These are phyloP conservation scores for Emesis russula DNA, from an alignment of 2,888 invertebrate genomes.

Conservation along the genomic window DNA sequence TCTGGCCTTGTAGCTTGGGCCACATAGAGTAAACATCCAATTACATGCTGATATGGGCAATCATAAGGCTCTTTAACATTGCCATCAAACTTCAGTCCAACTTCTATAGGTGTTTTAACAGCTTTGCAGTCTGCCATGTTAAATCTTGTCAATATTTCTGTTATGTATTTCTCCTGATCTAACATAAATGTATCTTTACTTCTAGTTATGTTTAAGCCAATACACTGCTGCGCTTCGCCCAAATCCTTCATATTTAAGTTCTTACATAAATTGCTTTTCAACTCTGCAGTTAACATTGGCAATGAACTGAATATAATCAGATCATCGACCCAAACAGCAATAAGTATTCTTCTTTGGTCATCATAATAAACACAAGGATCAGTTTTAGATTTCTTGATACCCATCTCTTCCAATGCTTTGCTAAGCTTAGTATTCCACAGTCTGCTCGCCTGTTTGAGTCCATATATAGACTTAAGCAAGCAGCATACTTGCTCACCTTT, in stretches of 20 bases:
- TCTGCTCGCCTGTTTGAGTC: slow-evolving; percentile 70
- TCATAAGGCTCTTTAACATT: slow-evolving; percentile 21
- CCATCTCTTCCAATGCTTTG: slow-evolving; percentile 53
- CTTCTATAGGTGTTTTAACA: slow-evolving; percentile 53
- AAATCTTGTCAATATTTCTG: slow-evolving; percentile 53
- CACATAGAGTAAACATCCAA: slow-evolving; percentile 38
- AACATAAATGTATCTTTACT: slow-evolving; percentile 38
- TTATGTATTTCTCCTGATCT: slow-evolving; percentile 69
- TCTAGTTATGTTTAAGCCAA: slow-evolving; percentile 57
- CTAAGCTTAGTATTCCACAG: slow-evolving; percentile 64
- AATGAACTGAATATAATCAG: slow-evolving; percentile 40
- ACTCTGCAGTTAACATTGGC: slow-evolving; percentile 26
- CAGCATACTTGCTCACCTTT: slow-evolving; percentile 71
- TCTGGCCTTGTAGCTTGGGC: slow-evolving; percentile 64
- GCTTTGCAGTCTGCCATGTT: slow-evolving; percentile 59
- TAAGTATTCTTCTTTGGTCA: slow-evolving; percentile 40
- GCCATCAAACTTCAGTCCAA: slow-evolving; percentile 23
- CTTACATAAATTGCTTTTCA: slow-evolving; percentile 23
- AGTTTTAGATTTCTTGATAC: slow-evolving; percentile 53
- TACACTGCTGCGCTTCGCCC: slow-evolving; percentile 51
- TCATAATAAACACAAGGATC: slow-evolving; percentile 76
- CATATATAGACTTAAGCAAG: slow-evolving; percentile 73
- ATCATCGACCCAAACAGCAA: slow-evolving; percentile 82
- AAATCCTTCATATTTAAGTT: slow-evolving; percentile 58
- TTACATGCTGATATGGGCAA: slow-evolving; percentile 72